These are phyloP conservation scores for Trichonephila clavata DNA, from an alignment of 1,140 invertebrate species.

Conservation along the genomic window DNA sequence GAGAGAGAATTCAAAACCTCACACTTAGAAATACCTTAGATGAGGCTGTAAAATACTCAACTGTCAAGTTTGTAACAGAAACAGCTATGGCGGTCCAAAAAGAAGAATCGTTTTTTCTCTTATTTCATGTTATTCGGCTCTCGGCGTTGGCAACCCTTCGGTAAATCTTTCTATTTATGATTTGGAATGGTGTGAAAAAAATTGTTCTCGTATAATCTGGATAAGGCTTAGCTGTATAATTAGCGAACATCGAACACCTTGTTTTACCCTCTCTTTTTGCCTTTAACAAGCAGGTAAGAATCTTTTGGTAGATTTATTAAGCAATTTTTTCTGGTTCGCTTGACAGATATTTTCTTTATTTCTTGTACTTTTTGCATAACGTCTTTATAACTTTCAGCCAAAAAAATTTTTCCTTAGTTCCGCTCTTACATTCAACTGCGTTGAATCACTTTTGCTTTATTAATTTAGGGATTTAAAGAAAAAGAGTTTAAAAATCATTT, in stretches of 20 bases:
- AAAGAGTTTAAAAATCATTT: no score
- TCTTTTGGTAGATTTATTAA: conserved; percentile 57
- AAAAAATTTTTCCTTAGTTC: not conserved
- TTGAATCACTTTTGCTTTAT: not conserved
- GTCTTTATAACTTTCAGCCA: not conserved
- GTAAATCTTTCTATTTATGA: conserved; percentile 69
- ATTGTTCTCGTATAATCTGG: conserved; percentile 53
- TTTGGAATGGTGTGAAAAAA: conserved; percentile 64
- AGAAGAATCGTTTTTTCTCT: conserved; percentile 36
- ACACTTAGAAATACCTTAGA: conserved; percentile 44
- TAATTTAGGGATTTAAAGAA: no score
- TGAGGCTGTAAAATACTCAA: conserved; percentile 53
- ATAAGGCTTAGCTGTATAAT: conserved; percentile 70
- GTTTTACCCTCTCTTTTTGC: not conserved
- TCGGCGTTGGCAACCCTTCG: conserved; percentile 47
- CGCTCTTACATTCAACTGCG: not conserved
- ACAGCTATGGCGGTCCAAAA: conserved; percentile 36
- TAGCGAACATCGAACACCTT: conserved; percentile 44
- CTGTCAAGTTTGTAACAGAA: conserved; percentile 41
- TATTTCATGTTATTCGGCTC: conserved; percentile 37
- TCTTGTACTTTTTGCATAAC: conserved; percentile 8
- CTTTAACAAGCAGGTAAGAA: conserved; percentile 58
- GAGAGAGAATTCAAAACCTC: conserved; percentile 24
- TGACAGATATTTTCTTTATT: conserved; percentile 25
- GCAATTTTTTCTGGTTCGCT: conserved; percentile 52